Percentiles rank a stretch among this genome's conserved stretches.
phyloP scores from a whole-genome alignment of 2,113 vertebrate species.

The Neodon shergylaensis region DNA sequence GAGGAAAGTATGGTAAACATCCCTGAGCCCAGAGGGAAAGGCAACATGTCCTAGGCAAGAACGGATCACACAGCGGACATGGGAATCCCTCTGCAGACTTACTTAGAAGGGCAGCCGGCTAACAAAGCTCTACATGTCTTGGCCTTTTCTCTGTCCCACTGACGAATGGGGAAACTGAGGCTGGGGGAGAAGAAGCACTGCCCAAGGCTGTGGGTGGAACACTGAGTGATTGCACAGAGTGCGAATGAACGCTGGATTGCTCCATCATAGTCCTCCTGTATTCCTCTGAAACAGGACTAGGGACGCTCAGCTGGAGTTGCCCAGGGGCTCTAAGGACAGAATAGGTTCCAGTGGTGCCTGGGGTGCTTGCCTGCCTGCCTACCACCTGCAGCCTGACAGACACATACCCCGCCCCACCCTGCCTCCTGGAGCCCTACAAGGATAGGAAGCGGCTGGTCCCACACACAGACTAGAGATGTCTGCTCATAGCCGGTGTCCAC shows the following conservation, averaged over 20 bases:
- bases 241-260: neutral
- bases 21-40: neutral
- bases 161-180: neutral
- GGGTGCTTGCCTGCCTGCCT: neutral
- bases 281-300: neutral
- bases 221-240: neutral
- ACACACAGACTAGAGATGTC: no score
- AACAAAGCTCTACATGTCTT: neutral
- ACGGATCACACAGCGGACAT: neutral
- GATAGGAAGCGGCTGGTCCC: neutral
- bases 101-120: neutral
- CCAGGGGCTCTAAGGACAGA: neutral
- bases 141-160: neutral
- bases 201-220: neutral
- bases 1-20: neutral
- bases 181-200: no score
- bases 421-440: neutral
- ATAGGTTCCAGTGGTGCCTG: neutral
- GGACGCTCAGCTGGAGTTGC: neutral
- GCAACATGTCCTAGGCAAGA: neutral
- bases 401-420: neutral
- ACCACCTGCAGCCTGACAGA: neutral
- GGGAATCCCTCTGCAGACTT: neutral
- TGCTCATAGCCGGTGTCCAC: neutral
- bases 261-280: accelerated